Conservation (phyloP, 1,140 invertebrate species). For the Physella acuta region DNA sequence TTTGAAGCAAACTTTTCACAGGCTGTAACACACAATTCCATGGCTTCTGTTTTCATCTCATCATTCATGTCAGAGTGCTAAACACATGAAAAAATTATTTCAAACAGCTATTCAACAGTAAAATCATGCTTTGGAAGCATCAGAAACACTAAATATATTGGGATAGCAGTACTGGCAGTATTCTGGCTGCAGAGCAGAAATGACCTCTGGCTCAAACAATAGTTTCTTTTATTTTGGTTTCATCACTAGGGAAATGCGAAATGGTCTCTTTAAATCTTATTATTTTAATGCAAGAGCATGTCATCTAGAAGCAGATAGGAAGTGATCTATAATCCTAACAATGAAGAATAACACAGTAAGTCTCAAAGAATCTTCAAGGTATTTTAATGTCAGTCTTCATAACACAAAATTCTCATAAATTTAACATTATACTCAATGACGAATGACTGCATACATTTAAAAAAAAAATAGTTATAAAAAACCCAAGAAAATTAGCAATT, state of each 20-base stretch:
- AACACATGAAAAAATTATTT: not conserved
- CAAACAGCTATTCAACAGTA: not conserved
- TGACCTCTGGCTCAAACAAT: not conserved
- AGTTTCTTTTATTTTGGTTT: not conserved
- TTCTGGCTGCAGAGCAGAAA: not conserved
- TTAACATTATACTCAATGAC: no score
- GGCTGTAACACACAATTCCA: conserved; percentile 86
- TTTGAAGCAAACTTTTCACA: conserved; percentile 86
- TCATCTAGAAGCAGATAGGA: no score
- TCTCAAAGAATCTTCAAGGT: no score
- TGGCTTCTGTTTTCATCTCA: conserved; percentile 83
- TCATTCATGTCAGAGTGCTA: conserved; percentile 82
- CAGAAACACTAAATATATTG: not conserved
- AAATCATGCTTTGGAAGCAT: not conserved
- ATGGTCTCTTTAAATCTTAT: not conserved
- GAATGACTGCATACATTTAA: no score
- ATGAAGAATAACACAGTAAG: no score
- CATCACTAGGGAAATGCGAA: not conserved
- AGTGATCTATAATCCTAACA: no score
- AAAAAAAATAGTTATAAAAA: no score
- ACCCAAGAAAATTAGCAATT: no score
- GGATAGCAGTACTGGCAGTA: not conserved
- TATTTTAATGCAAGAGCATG: no score
- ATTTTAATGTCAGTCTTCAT: no score
- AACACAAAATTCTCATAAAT: no score